Evolutionary conservation across 2,888 invertebrate species (phyloP), one percentile per base, ranked within the genome.

Genomic region (Chalcosyrphus nemorum): DNA sequence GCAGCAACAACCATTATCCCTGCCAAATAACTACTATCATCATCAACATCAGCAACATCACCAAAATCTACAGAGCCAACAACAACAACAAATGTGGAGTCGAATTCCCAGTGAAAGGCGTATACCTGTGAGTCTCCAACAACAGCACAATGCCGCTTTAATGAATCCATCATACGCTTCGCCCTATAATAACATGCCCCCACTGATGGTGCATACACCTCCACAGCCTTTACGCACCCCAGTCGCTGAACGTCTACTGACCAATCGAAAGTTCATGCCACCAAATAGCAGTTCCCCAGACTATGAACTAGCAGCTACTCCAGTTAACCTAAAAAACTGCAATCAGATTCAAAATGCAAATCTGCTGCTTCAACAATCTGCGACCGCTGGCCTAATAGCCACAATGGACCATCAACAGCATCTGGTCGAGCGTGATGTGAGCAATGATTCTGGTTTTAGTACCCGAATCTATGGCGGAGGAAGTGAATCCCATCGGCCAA

Each of bases 371-470:
- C 82, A 78, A 21, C 86, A 86, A n/a, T 15, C 76, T 6, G 41
- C 82, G 1, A 76, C 54, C 1, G 61, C 66, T n/a, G 63, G 65
- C 19, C 27, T 80, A 19, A 38, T 76, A 70, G 11, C 57, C 71
- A 41, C 86, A 19, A 85, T 82, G 54, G 86, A 86, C 19, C 86
- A 63, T 72, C 88, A 66, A 52, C 87, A 45, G 81, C 88, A 81
- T 86, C 87, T 84, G 11, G 89, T 93, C 0, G 94, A 94, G 87
- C 91, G 94, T 65, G 95, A 95, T 87, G 94, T 94, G 0, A 96
- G 95, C 89, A 96, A 96, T 86, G 97, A 97, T 91, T 96, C 96
- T 0, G 97, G 97, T 0, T 97, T 97, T 90, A 96, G 96, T 88
- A 96, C 96, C 41, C 95, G 96, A 88, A 95, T 96, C 87, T 96